Percentiles rank a stretch among this genome's conserved stretches.
phyloP scores from a whole-genome alignment of 2,113 vertebrate species.

The Polypterus senegalus region DNA sequence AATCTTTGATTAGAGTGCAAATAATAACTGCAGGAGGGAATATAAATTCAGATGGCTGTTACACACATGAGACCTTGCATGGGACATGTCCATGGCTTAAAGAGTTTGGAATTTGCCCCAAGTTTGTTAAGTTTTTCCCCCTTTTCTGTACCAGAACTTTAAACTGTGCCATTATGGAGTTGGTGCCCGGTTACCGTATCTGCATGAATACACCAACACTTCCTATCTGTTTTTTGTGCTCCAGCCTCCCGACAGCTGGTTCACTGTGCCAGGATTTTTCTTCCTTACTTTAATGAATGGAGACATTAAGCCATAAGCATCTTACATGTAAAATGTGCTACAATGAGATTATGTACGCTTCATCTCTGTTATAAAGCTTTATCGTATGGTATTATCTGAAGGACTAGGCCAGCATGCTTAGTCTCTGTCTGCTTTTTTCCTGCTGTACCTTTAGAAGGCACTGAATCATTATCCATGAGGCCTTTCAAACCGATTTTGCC shows the following conservation, averaged over 20 bases:
- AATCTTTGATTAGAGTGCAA: too few relatives aligned
- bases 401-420: neutral
- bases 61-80: too few relatives aligned
- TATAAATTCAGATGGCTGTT: too few relatives aligned
- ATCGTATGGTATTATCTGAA: conserved; percentile 18
- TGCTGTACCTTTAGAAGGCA: too few relatives aligned
- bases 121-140: too few relatives aligned
- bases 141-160: too few relatives aligned
- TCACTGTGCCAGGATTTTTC: neutral
- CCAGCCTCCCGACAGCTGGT: neutral
- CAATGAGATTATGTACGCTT: conserved; percentile 19
- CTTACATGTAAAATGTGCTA: conserved; percentile 23
- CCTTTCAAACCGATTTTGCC: neutral
- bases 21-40: too few relatives aligned
- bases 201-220: neutral
- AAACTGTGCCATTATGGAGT: too few relatives aligned
- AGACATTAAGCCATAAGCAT: conserved; percentile 21
- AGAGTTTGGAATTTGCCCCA: too few relatives aligned
- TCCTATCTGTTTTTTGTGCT: neutral
- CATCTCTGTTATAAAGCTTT: conserved; percentile 10
- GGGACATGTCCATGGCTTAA: too few relatives aligned
- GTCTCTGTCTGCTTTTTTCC: neutral
- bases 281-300: conserved; percentile 14
- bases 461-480: neutral
- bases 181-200: too few relatives aligned